phyloP scores from a whole-genome alignment of 2,113 vertebrate genomes.

The Nyctereutes procyonoides region DNA sequence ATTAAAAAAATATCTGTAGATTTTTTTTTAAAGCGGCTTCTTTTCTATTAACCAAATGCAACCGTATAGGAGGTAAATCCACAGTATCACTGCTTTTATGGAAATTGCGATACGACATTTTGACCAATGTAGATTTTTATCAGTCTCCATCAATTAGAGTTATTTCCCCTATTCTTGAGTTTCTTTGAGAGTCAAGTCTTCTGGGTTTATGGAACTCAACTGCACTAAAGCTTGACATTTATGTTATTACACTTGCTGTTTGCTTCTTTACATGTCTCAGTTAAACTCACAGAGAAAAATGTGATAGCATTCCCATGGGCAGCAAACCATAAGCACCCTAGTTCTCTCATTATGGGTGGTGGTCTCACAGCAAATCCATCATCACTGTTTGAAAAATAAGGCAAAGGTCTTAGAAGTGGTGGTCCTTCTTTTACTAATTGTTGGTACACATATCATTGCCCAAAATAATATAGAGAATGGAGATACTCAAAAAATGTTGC shows the following conservation, averaged over 20 bases:
- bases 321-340: neutral
- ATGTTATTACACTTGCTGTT: neutral
- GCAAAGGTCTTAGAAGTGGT: neutral
- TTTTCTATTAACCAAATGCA: constrained; percentile 54
- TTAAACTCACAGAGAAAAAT: neutral
- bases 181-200: neutral
- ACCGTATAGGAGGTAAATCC: neutral
- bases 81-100: neutral
- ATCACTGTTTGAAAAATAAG: neutral
- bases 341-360: neutral
- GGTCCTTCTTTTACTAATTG: neutral
- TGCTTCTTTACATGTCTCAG: neutral
- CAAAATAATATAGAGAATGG: neutral
- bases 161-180: neutral
- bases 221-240: neutral
- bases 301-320: neutral
- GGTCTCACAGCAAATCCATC: neutral
- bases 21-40: neutral
- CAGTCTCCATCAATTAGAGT: neutral
- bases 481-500: neutral
- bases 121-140: neutral
- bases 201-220: neutral
- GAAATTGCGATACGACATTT: neutral
- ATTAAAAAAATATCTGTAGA: neutral
- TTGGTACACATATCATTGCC: neutral